Base-by-base conservation (phyloP, 2,113 vertebrate genomes). In the Pteruthius melanotis region DNA sequence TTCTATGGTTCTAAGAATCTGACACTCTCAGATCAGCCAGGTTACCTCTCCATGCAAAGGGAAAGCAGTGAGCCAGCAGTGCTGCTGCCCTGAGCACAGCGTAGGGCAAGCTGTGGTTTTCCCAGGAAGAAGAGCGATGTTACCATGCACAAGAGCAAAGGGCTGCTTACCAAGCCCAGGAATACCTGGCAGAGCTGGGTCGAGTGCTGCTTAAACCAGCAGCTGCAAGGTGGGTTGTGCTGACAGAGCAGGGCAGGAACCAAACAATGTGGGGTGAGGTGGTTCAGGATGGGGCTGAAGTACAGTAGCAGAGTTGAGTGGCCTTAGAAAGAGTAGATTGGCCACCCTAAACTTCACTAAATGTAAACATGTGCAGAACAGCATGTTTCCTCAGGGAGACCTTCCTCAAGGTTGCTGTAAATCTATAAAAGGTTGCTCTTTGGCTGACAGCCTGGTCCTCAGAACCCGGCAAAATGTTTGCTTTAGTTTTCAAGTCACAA, bases 141-240 rank as follows among this genome's bases (percentile, higher is more conserved):
- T 66, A 5, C 26, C 14, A 8, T 4, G 28, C 23, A 33, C 44
- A 81, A 52, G 53, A 69, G 27, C 21, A 83, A 84, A 50, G 28
- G 27, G 15, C 20, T 93, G n/a, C 33, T 53, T 53, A 33, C 21
- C 2, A 23, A 15, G 37, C 33, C 47, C 31, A 33, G 61, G 52
- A 79, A 35, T 11, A 70, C 18, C 37, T 70, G 69, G 14, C 11
- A 52, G n/a, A 81, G 17, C 44, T 69, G 53, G 8, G 6, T 64
- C 9, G n/a, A 23, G 31, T 8, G 24, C 30, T 63, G n/a, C 40
- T 63, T 81, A 71, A 21, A 20, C 24, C 27, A 21, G 12, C 23
- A 30, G 13, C 23, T 1, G 0, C 0, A 2, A 65, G 60, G 24
- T 10, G 23, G 56, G 24, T 20, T 83, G 33, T 59, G 35, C 60